These are phyloP conservation scores for Diorhabda sublineata DNA, from an alignment of 1,140 invertebrate genomes.

Conservation along the genomic window DNA sequence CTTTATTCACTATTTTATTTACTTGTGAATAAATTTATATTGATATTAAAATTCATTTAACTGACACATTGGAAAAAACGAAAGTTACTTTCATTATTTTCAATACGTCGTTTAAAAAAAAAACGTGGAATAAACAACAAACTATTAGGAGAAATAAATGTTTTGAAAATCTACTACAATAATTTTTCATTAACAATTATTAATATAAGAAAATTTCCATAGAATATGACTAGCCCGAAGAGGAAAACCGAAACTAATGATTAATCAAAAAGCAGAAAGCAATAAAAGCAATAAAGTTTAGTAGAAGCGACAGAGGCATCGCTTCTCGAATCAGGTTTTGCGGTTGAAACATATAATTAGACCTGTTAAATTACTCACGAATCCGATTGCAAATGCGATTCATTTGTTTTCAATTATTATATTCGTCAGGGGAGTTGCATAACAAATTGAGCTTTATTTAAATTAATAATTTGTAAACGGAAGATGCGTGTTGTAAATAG, in stretches of 20 bases:
- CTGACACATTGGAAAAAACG: too few relatives aligned
- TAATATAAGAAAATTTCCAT: background rate
- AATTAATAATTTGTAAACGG: background rate
- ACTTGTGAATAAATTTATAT: too few relatives aligned
- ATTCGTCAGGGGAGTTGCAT: conserved; percentile 1
- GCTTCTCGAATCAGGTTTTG: background rate
- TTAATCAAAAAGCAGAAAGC: background rate
- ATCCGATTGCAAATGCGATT: background rate
- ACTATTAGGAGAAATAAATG: too few relatives aligned
- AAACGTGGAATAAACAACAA: too few relatives aligned
- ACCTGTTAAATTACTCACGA: conserved; percentile 2
- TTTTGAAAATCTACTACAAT: too few relatives aligned
- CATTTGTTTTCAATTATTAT: conserved; percentile 3
- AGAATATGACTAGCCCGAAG: background rate
- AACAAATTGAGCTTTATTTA: conserved; percentile 1
- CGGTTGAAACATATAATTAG: background rate
- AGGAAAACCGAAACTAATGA: background rate
- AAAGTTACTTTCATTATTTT: too few relatives aligned
- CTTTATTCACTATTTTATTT: too few relatives aligned
- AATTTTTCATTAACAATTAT: too few relatives aligned
- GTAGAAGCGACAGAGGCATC: background rate
- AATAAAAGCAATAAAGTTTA: background rate
- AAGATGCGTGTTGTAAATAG: background rate
- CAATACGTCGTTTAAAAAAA: too few relatives aligned
- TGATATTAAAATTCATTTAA: too few relatives aligned